A percentile compares a stretch with the other conserved stretches of the same genome.
Conservation (phyloP, 2,888 invertebrate genomes). For the Hemicrepidius hirtus region DNA sequence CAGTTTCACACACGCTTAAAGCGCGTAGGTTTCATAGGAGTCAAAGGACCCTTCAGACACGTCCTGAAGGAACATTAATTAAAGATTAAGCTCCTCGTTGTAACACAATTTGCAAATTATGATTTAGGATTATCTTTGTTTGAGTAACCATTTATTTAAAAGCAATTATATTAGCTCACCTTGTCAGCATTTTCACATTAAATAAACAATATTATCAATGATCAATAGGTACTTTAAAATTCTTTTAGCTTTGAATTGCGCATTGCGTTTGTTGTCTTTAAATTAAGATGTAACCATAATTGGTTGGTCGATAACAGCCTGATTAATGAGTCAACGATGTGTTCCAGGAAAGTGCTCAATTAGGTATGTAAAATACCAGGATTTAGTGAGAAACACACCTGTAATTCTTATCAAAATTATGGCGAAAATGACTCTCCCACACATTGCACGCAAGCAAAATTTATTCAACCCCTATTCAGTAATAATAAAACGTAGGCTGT, state of each 20-base stretch:
- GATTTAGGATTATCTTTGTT: conserved; percentile 19
- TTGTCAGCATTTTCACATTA: neutral
- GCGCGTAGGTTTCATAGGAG: conserved; percentile 12
- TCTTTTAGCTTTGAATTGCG: too few relatives aligned
- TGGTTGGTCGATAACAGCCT: neutral
- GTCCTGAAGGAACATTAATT: conserved; percentile 29
- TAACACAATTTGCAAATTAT: conserved; percentile 19
- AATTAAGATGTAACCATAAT: neutral
- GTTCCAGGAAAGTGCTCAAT: conserved; percentile 11
- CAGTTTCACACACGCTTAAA: conserved; percentile 28
- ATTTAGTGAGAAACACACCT: neutral
- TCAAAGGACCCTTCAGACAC: conserved; percentile 17
- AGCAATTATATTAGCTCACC: neutral
- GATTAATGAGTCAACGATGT: neutral
- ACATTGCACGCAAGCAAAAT: neutral
- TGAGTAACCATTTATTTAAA: conserved; percentile 3
- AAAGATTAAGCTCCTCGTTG: conserved; percentile 20
- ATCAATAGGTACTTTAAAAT: too few relatives aligned
- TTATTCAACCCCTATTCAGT: too few relatives aligned
- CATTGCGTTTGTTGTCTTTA: neutral
- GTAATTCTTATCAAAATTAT: conserved; percentile 4
- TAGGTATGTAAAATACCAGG: neutral
- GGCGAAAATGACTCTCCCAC: neutral
- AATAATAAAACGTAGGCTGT: too few relatives aligned
- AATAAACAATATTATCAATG: neutral